Conservation (phyloP, 2,888 invertebrate species). For the Allolobophora icterica region DNA sequence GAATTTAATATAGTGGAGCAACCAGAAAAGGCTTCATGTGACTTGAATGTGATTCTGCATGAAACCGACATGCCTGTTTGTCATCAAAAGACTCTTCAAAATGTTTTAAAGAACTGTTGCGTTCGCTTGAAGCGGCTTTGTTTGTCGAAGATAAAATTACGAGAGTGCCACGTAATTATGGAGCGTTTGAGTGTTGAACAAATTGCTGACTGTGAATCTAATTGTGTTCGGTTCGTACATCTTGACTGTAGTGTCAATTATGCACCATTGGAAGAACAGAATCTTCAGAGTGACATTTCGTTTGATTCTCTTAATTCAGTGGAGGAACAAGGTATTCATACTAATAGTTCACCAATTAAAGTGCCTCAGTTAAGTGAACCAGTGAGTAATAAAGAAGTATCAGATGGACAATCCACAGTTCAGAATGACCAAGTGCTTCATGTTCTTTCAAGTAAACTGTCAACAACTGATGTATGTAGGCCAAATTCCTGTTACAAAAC, state of each 20-base stretch:
- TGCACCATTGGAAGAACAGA: background rate
- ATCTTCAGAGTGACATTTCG: background rate
- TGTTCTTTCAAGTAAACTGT: background rate
- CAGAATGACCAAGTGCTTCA: background rate
- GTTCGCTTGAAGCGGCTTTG: background rate
- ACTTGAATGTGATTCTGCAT: background rate
- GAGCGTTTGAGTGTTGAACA: constrained; percentile 3
- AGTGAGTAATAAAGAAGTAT: background rate
- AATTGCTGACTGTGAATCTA: background rate
- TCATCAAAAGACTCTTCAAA: background rate
- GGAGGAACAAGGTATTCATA: background rate
- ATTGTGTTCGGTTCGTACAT: background rate
- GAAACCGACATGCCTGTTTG: background rate
- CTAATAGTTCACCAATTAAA: background rate
- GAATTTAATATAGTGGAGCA: background rate
- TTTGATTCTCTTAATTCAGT: background rate
- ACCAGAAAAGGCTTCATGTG: background rate
- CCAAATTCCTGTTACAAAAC: background rate
- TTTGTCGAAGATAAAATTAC: constrained; percentile 14
- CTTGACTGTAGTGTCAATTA: background rate
- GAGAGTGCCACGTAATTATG: background rate
- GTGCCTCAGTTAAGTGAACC: background rate
- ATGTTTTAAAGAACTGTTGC: background rate
- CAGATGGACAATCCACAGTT: background rate
- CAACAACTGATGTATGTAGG: background rate